Percentiles rank a stretch among this genome's conserved stretches.
phyloP scores from a whole-genome alignment of 2,888 invertebrate species.

The Melinaea menophilus region DNA sequence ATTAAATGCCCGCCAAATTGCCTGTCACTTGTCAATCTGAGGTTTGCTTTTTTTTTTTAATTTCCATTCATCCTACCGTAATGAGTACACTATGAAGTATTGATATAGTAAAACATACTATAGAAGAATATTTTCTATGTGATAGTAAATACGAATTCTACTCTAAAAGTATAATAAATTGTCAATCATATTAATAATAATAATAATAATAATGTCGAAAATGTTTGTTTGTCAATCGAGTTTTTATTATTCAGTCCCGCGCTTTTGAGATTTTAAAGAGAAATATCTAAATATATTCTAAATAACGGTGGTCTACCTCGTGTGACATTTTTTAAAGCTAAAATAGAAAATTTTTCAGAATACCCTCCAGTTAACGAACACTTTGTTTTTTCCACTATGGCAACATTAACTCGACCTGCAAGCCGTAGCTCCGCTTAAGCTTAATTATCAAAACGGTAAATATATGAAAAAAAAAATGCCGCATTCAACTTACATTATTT shows the following conservation, averaged over 20 bases:
- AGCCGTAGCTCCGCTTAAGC: slow-evolving; percentile 59
- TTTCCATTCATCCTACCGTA: not conserved
- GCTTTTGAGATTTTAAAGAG: slow-evolving; percentile 45
- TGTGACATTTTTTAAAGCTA: slow-evolving; percentile 73
- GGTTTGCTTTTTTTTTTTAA: not conserved
- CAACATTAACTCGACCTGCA: slow-evolving; percentile 55
- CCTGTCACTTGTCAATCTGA: slow-evolving; percentile 18
- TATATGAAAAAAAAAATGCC: slow-evolving; percentile 34
- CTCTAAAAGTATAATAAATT: not conserved
- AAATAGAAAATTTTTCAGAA: slow-evolving; percentile 42
- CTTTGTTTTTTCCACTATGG: slow-evolving; percentile 62
- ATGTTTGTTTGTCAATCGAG: slow-evolving; percentile 29
- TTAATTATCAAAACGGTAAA: slow-evolving; percentile 55
- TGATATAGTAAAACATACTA: not conserved
- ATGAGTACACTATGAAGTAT: slow-evolving; percentile 2
- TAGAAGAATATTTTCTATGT: slow-evolving; percentile 4
- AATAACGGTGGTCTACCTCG: slow-evolving; percentile 72
- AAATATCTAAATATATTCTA: slow-evolving; percentile 54
- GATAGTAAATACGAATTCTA: slow-evolving; percentile 3
- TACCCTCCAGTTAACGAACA: slow-evolving; percentile 47
- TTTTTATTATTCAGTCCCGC: slow-evolving; percentile 49
- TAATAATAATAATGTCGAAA: not conserved
- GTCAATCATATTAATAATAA: not conserved
- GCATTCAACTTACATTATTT: slow-evolving; percentile 46
- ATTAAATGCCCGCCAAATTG: slow-evolving; percentile 25